These are phyloP conservation scores for Linnaemya vulpina DNA, from an alignment of 2,888 invertebrate species.

Conservation along the genomic window DNA sequence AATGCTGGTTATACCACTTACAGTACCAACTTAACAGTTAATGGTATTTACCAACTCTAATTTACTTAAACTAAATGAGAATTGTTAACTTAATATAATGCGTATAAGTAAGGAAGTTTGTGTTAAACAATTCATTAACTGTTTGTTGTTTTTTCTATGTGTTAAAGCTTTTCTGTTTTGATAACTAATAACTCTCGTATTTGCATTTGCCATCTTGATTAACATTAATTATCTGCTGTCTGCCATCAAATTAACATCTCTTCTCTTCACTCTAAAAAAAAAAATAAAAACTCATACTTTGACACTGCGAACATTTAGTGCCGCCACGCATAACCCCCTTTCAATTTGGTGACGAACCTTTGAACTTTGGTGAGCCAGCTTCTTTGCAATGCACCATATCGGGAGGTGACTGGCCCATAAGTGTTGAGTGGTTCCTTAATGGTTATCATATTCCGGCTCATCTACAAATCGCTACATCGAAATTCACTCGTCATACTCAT, in stretches of 20 bases:
- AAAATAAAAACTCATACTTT: constrained; percentile 24
- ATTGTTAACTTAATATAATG: constrained; percentile 7
- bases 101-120: neutral
- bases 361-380: constrained; percentile 88
- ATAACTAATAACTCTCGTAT: constrained; percentile 5
- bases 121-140: neutral
- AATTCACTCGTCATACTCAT: constrained; percentile 77
- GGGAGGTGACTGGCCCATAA: constrained; percentile 85
- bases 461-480: constrained; percentile 82
- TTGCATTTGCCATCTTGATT: neutral
- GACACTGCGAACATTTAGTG: constrained; percentile 75
- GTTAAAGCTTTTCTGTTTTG: neutral
- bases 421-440: constrained; percentile 85
- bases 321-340: constrained; percentile 89
- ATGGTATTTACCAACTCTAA: constrained; percentile 83
- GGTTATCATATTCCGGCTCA: constrained; percentile 85
- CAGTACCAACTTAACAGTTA: constrained; percentile 85
- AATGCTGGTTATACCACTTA: constrained; percentile 84
- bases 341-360: constrained; percentile 88
- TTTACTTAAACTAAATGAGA: constrained; percentile 28
- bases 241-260: constrained; percentile 20
- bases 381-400: constrained; percentile 85
- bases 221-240: constrained; percentile 14
- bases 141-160: neutral
- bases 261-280: constrained; percentile 11